Percentiles rank a stretch among this genome's conserved stretches.
phyloP scores from a whole-genome alignment of 2,797 vertebrate genomes.

The Acropternis orthonyx region DNA sequence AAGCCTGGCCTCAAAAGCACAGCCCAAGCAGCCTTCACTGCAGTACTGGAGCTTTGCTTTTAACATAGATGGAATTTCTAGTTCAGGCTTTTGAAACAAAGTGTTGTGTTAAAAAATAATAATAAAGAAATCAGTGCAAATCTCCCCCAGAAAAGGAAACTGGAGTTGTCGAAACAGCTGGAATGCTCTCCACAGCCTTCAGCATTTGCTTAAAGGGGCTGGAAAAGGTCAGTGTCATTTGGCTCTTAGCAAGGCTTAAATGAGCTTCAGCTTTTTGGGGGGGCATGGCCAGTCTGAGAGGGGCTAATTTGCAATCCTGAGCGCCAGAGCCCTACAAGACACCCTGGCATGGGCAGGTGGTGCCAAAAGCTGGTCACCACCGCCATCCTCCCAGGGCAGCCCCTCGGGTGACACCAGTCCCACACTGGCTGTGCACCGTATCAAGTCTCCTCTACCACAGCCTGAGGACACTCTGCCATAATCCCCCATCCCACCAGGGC shows the following conservation, averaged over 20 bases:
- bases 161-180: not conserved
- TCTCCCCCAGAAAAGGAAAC: not conserved
- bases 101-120: not conserved
- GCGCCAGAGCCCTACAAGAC: not conserved
- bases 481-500: not conserved
- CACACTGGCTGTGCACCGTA: accelerated
- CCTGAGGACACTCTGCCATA: not conserved
- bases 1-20: not conserved
- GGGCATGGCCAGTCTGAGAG: not conserved
- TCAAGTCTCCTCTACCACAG: not conserved
- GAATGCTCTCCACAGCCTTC: not conserved
- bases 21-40: not conserved
- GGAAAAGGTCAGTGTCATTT: not conserved
- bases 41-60: not conserved
- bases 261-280: not conserved
- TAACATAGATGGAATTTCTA: not conserved
- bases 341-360: accelerated
- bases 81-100: not conserved
- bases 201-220: not conserved
- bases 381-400: not conserved
- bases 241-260: not conserved
- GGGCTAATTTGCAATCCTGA: not conserved
- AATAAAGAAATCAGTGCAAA: not conserved
- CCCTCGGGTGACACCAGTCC: accelerated
- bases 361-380: not conserved